phyloP scores from a whole-genome alignment of 53 echinoderm and acorn worm species.

The Paelopatides confundens region DNA sequence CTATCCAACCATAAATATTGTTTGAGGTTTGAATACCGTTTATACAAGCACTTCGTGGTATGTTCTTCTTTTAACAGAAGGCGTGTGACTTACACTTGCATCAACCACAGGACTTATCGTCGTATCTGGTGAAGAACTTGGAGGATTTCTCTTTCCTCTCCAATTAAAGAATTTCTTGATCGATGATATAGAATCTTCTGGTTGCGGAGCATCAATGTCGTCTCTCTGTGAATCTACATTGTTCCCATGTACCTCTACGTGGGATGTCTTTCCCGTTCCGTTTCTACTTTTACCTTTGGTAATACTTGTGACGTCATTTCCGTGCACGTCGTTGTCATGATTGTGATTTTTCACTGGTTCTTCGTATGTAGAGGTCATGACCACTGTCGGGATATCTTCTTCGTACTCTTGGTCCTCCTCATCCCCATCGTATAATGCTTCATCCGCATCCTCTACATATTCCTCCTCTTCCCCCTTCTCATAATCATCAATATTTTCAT shows the following conservation, averaged over 20 bases:
- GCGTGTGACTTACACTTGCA: conserved; percentile 32
- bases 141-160: conserved; percentile 12
- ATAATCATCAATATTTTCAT: not conserved
- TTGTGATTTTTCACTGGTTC: conserved; percentile 23
- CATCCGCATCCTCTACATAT: not conserved
- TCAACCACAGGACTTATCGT: conserved; percentile 4
- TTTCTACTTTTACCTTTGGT: conserved; percentile 16
- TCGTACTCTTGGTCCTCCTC: not conserved
- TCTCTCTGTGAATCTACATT: not conserved
- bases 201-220: not conserved
- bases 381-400: conserved; percentile 6
- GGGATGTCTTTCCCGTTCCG: not conserved
- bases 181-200: not conserved
- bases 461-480: conserved; percentile 2
- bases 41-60: conserved; percentile 45
- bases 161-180: not conserved
- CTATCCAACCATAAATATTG: too few relatives aligned
- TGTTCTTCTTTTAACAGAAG: conserved; percentile 29
- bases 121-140: conserved; percentile 14
- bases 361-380: not conserved
- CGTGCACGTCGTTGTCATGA: not conserved
- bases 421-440: not conserved
- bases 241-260: not conserved
- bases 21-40: too few relatives aligned
- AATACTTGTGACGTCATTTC: not conserved